Base-by-base conservation (phyloP, 1,140 invertebrate species). In the Drosophila erecta region DNA sequence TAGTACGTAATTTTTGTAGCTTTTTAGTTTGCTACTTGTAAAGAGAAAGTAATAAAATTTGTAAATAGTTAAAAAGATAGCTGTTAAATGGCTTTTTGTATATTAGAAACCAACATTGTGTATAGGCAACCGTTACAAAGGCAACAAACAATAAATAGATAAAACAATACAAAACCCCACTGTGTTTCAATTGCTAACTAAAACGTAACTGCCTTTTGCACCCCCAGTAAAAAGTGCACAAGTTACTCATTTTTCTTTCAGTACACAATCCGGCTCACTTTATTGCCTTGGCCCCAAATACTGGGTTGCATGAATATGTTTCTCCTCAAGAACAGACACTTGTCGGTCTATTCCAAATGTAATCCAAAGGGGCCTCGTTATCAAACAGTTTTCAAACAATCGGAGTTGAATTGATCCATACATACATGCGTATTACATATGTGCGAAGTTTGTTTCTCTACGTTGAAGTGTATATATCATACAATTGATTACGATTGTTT, bases 51-150 rank as follows among this genome's bases (percentile, higher is more conserved):
- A 22, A 38, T 44, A 55, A 44, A 58, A 64, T 56, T 44, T 56
- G 50, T 56, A 75, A 51, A 72, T 76, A 64, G 53, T 54, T 71
- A 78, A 81, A 61, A 54, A 60, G 44, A 60, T 76, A 79, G 80
- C 79, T 83, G 80, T 84, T 80, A 76, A 86, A 81, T 60, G 44
- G 83, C 69, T 85, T 87, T 75, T 86, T 85, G 60, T 85, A 86
- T 81, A 78, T 70, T 85, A 85, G 81, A 81, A 75, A 49, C 54
- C 54, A 55, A 77, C 61, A 74, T 74, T 85, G 67, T 84, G 81
- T 84, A 80, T 85, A 84, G 81, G 72, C 81, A 84, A 80, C 57
- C 54, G 77, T 85, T 85, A 77, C 74, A 81, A 75, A 76, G 44
- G 76, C 51, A 81, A 81, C 40, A 54, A 66, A 65, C 69, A 81